Evolutionary conservation across 2,113 vertebrate genomes (phyloP).

Genomic region (Alces alces): DNA sequence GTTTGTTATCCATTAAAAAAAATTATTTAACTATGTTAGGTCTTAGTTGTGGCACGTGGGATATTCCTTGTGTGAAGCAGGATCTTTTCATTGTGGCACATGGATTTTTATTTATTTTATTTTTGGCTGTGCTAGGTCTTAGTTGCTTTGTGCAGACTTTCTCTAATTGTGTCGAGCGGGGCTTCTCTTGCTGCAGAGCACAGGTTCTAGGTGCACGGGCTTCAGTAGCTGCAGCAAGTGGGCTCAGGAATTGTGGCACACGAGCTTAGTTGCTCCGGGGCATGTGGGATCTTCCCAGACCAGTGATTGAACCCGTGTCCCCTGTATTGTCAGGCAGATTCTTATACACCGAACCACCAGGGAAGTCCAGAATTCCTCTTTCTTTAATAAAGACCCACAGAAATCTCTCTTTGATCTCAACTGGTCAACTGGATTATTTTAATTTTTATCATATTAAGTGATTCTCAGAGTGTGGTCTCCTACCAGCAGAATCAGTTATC

Average conservation of each 20-base stretch:
- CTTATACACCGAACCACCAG: not conserved
- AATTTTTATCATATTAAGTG: not conserved
- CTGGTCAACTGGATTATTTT: not conserved
- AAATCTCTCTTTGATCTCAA: not conserved
- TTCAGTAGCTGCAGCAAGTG: not conserved
- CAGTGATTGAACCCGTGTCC: not conserved
- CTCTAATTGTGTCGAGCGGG: not conserved
- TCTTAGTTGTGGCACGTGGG: not conserved
- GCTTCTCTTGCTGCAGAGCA: not conserved
- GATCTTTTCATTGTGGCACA: not conserved
- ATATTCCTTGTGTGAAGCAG: not conserved
- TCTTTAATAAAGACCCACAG: not conserved
- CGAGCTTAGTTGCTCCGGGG: not conserved
- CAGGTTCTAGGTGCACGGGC: not conserved
- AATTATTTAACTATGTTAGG: not conserved
- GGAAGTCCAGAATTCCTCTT: not conserved
- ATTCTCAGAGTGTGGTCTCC: not conserved
- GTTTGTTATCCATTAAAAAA: not conserved
- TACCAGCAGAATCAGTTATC: not conserved
- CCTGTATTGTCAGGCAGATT: not conserved
- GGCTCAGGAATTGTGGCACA: not conserved
- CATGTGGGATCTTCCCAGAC: not conserved
- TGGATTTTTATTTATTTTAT: not conserved
- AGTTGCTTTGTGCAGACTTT: not conserved
- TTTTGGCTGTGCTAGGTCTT: not conserved